Evolutionary conservation across 2,113 vertebrate genomes (phyloP).

Genomic region (Grallaria varia): DNA sequence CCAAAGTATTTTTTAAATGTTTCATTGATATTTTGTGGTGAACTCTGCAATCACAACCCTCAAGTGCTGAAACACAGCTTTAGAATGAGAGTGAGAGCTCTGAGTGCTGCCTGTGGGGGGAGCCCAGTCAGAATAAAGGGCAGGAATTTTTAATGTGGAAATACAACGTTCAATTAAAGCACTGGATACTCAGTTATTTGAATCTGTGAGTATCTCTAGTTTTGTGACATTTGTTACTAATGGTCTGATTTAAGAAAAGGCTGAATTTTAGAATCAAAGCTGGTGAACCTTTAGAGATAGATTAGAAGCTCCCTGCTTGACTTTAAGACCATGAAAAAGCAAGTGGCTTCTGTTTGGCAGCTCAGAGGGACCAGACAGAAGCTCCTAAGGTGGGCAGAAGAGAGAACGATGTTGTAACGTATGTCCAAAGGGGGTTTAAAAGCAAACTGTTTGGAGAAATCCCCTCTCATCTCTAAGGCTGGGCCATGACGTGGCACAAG

Average conservation of each 20-base stretch:
- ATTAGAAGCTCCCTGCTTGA: neutral
- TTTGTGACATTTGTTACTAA: neutral
- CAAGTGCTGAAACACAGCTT: neutral
- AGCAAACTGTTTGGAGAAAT: neutral
- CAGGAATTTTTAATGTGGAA: neutral
- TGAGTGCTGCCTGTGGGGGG: neutral
- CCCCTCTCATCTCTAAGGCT: neutral
- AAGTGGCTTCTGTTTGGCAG: neutral
- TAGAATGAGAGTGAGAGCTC: neutral
- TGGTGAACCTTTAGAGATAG: neutral
- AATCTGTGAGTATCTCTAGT: neutral
- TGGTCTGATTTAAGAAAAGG: neutral
- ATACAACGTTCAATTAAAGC: neutral
- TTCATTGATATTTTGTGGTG: neutral
- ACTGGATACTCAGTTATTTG: neutral
- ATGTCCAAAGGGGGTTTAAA: neutral
- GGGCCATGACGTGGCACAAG: rapidly evolving
- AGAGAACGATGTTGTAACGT: neutral
- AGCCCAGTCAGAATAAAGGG: neutral
- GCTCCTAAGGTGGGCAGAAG: neutral
- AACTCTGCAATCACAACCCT: neutral
- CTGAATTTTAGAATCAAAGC: neutral
- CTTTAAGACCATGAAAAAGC: neutral
- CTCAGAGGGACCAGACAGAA: neutral
- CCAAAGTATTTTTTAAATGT: neutral